Base-by-base conservation (phyloP, 1,140 invertebrate species). In the Aphelenchoides fujianensis region DNA sequence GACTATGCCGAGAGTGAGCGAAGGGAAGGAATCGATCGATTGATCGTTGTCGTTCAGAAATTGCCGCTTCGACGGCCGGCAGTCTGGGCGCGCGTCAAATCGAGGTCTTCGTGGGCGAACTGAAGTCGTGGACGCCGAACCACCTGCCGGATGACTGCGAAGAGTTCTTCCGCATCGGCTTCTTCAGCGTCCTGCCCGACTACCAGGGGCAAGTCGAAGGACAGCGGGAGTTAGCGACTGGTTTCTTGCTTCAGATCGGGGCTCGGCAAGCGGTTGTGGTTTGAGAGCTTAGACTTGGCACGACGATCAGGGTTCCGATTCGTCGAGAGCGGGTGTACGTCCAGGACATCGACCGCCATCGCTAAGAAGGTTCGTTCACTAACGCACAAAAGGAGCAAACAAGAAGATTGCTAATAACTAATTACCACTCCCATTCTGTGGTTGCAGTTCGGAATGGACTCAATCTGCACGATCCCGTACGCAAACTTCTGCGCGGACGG, bases 131-230 rank as follows among this genome's bases (percentile, higher is more conserved):
- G 5, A 59, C 55, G 19, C 55, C 55, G 55, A 59, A 59, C 23
- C 19, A 7, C 34, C 19, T 59, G 55, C 55, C 55, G 12, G 55
- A 59, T 32, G 63, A 66, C 63, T 37, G 32, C 32, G 1, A 36
- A 34, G 32, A 66, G 16, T 66, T 66, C 32, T 34, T 32, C 31
- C 63, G 31, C 19, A 66, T 63, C 63, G 63, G 53, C 63, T 35
- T 66, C 63, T 1, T 36, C 34, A 1, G 2, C 34, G 63, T 36
- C 16, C 0, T 36, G 63, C 63, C 63, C 32, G 41, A 66, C 1
- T 35, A 36, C 32, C 63, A 35, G 12, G 16, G 3, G 16, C 23
- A 48, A 48, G 41, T 48, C n/a, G n/a, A n/a, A n/a, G n/a, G 41
- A 12, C 41, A 48, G 12, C 12, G 41, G 12, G 12, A n/a, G 12